Percentiles rank a stretch among this genome's conserved stretches.
These are phyloP conservation scores for Prunella himalayana DNA, from an alignment of 2,113 vertebrate species.

Conservation along the genomic window DNA sequence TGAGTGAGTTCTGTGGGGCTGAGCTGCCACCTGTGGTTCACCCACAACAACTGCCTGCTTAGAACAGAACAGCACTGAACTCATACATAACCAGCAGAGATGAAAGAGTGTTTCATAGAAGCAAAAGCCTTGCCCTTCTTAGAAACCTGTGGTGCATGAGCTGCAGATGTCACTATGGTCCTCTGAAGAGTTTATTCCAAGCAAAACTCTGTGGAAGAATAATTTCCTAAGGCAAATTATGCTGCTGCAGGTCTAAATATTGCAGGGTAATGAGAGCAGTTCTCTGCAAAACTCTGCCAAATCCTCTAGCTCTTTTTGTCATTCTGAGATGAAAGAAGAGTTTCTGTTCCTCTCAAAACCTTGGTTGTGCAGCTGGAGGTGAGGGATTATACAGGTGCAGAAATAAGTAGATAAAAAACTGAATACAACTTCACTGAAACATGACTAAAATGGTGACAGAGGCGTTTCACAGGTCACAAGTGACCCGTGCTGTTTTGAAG, in stretches of 20 bases:
- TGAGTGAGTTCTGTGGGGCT: neutral
- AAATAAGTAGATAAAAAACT: neutral
- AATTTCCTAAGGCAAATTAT: neutral
- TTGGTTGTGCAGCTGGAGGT: neutral
- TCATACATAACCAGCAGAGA: neutral
- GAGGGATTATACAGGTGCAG: neutral
- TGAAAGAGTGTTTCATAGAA: neutral
- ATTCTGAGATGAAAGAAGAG: neutral
- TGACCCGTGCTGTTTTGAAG: neutral
- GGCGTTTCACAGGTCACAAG: neutral
- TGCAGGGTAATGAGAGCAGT: neutral
- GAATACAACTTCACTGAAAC: neutral
- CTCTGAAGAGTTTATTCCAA: neutral
- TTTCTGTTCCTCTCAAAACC: neutral
- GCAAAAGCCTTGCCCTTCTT: neutral
- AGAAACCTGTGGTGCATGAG: neutral
- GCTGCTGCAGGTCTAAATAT: neutral
- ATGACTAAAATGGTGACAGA: neutral
- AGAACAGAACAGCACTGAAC: neutral
- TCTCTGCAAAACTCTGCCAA: neutral
- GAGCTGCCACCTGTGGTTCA: neutral
- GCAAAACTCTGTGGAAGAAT: neutral
- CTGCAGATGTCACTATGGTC: neutral
- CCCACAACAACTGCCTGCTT: neutral
- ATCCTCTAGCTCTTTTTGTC: neutral